Conservation (phyloP, 2,888 invertebrate genomes). For the Kryphioiulus occultus region DNA sequence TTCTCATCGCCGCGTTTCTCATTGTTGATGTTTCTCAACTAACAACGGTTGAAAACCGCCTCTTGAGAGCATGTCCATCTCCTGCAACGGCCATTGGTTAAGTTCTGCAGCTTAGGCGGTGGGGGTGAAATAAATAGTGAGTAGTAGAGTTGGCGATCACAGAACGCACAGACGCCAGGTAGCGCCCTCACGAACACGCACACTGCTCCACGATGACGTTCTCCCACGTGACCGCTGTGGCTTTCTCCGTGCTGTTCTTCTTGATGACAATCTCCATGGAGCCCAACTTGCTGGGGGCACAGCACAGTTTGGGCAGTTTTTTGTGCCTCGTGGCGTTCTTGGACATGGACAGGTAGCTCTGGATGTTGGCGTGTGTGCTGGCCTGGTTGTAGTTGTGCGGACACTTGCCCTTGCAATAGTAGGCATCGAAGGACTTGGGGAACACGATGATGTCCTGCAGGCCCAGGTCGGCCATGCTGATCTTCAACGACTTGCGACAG, state of each 20-base stretch:
- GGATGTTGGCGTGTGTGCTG: constrained; percentile 74
- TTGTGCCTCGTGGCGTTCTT: background rate
- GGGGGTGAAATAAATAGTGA: constrained; percentile 1
- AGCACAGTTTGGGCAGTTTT: constrained; percentile 70
- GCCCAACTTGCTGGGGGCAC: constrained; percentile 73
- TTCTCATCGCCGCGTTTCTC: background rate
- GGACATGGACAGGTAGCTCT: constrained; percentile 72
- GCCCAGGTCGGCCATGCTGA: constrained; percentile 72
- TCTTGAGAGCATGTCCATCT: background rate
- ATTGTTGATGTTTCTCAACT: background rate
- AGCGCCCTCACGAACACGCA: constrained; percentile 70
- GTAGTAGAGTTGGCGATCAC: background rate
- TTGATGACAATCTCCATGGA: constrained; percentile 73
- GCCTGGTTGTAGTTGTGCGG: constrained; percentile 74
- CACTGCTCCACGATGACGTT: constrained; percentile 76
- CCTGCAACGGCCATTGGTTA: background rate
- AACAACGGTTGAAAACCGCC: background rate
- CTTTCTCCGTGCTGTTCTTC: constrained; percentile 67
- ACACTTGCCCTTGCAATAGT: constrained; percentile 75
- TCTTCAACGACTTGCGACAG: constrained; percentile 73
- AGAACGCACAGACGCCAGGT: background rate
- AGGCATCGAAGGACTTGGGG: constrained; percentile 75
- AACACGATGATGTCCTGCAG: constrained; percentile 71
- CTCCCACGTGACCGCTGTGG: constrained; percentile 70
- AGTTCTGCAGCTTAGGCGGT: background rate